phyloP scores from a whole-genome alignment of 1,140 invertebrate species.

The Probaryconus sp. region DNA sequence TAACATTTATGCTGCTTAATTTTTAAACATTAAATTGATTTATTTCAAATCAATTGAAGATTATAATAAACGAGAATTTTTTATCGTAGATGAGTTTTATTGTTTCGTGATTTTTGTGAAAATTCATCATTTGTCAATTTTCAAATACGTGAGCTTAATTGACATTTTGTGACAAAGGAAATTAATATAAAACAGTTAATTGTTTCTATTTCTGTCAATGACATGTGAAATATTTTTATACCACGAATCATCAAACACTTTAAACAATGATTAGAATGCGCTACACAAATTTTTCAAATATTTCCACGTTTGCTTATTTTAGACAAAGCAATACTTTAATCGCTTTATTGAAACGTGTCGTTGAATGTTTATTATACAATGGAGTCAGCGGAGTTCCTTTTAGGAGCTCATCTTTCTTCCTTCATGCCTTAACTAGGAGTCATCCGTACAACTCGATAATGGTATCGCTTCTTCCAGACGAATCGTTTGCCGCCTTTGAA shows the following conservation, averaged over 20 bases:
- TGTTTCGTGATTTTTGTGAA: slow-evolving; percentile 27
- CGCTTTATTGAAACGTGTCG: neutral
- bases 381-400: neutral
- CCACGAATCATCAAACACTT: too few relatives aligned
- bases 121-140: slow-evolving; percentile 44
- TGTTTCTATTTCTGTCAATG: too few relatives aligned
- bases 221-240: too few relatives aligned
- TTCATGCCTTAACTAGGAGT: neutral
- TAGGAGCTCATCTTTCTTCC: slow-evolving; percentile 2
- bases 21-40: too few relatives aligned
- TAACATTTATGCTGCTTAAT: too few relatives aligned
- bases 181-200: too few relatives aligned
- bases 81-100: slow-evolving; percentile 7
- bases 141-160: slow-evolving; percentile 13
- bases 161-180: too few relatives aligned
- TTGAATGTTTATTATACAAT: neutral
- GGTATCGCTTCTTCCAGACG: slow-evolving; percentile 45
- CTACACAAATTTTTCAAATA: too few relatives aligned
- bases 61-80: slow-evolving; percentile 19
- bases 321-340: too few relatives aligned
- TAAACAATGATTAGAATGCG: too few relatives aligned
- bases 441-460: slow-evolving; percentile 38
- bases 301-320: too few relatives aligned
- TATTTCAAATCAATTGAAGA: too few relatives aligned
- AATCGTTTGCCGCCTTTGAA: slow-evolving; percentile 8